These are phyloP conservation scores for Drosophila trapezifrons DNA, from an alignment of 1,140 invertebrate genomes.

Conservation along the genomic window DNA sequence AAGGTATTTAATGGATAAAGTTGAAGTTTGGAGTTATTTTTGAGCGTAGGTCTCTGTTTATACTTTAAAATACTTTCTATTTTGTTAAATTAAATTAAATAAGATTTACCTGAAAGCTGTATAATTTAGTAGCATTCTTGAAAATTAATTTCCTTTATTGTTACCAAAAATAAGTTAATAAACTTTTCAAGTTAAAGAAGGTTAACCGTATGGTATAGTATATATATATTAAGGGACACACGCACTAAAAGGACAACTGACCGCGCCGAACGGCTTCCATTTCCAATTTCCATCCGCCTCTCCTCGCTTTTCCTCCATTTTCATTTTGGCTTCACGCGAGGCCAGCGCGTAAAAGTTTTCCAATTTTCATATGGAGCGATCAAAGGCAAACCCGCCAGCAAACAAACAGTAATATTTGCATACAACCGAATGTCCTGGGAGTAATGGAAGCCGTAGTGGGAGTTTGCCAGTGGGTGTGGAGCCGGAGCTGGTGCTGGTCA, in stretches of 20 bases:
- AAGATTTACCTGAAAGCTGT: background rate
- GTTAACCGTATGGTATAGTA: background rate
- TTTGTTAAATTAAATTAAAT: too few species aligned
- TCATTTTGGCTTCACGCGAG: conserved; percentile 58
- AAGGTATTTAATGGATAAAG: background rate
- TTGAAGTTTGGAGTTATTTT: too few species aligned
- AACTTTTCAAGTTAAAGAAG: background rate
- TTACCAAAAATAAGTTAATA: background rate
- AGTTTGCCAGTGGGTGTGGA: background rate
- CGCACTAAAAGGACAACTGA: conserved; percentile 65
- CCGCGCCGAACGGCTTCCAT: conserved; percentile 22
- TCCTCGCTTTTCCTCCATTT: conserved; percentile 13
- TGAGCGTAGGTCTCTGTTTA: too few species aligned
- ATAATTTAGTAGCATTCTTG: background rate
- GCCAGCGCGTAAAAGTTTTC: conserved; percentile 71
- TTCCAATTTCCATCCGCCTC: conserved; percentile 21
- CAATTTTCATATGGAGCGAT: conserved; percentile 76
- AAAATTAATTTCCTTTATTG: background rate
- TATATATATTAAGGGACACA: conserved; percentile 47
- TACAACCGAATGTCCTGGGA: conserved; percentile 68
- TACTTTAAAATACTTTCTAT: too few species aligned
- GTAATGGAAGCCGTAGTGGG: conserved; percentile 3
- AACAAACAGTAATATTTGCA: conserved; percentile 73
- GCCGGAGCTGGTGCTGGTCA: conserved; percentile 24
- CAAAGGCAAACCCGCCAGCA: conserved; percentile 64